phyloP scores from a whole-genome alignment of 2,113 vertebrate species.

The Bombycilla garrulus region DNA sequence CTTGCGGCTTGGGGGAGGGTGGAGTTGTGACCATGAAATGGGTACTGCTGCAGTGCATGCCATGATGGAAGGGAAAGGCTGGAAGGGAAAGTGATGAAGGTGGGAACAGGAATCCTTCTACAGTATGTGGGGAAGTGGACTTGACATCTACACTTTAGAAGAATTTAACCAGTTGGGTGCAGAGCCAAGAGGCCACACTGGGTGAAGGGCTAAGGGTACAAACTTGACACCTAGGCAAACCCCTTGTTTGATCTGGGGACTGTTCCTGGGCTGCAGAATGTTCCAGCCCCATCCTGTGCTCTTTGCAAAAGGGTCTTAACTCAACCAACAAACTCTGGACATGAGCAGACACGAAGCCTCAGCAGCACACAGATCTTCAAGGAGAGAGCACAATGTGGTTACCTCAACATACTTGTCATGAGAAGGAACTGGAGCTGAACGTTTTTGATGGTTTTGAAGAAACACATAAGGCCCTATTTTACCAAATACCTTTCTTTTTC shows the following conservation, averaged over 20 bases:
- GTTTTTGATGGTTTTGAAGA: conserved; percentile 30
- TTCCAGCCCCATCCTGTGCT: neutral
- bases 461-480: conserved; percentile 19
- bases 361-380: neutral
- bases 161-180: neutral
- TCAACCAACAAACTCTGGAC: neutral
- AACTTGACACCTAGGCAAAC: neutral
- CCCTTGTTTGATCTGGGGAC: neutral
- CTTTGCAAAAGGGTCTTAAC: neutral
- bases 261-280: neutral
- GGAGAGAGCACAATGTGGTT: neutral
- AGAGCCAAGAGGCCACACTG: neutral
- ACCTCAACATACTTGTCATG: neutral
- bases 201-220: conserved; percentile 14
- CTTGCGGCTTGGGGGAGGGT: neutral
- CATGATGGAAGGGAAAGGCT: neutral
- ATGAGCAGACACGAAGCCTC: neutral
- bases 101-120: neutral
- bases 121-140: neutral
- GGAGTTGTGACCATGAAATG: neutral
- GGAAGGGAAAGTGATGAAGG: neutral
- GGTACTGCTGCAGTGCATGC: neutral
- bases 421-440: neutral
- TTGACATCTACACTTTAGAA: neutral
- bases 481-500: neutral